Evolutionary conservation across 1,140 invertebrate genomes (phyloP), one percentile per base, ranked within the genome.

Genomic region (Proales similis): DNA sequence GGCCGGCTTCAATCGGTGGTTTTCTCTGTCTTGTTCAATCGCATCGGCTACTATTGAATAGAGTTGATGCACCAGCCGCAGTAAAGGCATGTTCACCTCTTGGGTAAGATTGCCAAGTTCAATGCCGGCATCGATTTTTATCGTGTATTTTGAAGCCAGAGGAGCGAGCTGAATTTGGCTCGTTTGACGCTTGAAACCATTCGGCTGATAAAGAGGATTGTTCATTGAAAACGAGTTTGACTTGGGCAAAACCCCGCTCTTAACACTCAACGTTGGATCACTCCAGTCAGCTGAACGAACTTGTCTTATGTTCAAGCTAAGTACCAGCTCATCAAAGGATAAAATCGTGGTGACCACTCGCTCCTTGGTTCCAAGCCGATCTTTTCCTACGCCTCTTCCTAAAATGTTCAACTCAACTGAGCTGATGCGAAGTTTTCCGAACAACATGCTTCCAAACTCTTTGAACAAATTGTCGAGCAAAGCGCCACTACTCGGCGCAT

Each of bases 31-130:
- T n/a, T 42, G 36, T 17, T 61, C 57, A n/a, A 61, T 22, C 2
- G 93, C 88, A 77, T 94, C 95, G 74, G 91, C 88, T 76, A 94
- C 92, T 88, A 96, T 93, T 65, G 90, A 92, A 66, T 85, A 88
- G 66, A 97, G 91, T 77, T 97, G 92, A 79, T 95, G 90, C 33
- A 95, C 78, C 20, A 97, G 79, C 57, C 92, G 78, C 20, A 97
- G 74, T 32, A 97, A 75, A 0, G 91, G 90, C 90, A 96, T 94
- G 71, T 95, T 95, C 5, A 90, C 84, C 80, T 85, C 72, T 30
- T 77, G 74, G 6, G 70, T 70, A 22, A 77, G 68, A 33, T 45
- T 45, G 14, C 47, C 33, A 4, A 61, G 42, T 11, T 32, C 22
- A 7, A 61, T 61, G 14, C 57, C 57, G 47, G 57, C 57, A 22